Evolutionary conservation across 2,888 invertebrate species (phyloP).

Genomic region (Eristalis tenax): DNA sequence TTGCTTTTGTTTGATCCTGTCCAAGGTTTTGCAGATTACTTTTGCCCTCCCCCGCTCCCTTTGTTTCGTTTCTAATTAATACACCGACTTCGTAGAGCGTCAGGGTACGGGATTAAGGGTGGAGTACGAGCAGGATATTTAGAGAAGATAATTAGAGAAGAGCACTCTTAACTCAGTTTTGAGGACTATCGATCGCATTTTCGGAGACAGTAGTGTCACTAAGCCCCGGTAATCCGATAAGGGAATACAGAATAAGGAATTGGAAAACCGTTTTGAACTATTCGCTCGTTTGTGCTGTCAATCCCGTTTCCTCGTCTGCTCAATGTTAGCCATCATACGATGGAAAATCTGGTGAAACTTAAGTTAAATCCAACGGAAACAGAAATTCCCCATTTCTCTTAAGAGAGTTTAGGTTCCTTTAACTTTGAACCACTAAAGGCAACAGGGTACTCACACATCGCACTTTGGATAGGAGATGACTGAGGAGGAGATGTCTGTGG

Average conservation of each 20-base stretch:
- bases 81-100: slow-evolving; percentile 29
- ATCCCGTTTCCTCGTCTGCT: neutral
- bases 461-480: neutral
- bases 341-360: neutral
- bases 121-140: neutral
- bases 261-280: neutral
- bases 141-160: neutral
- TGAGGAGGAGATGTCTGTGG: neutral
- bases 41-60: neutral
- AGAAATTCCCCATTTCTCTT: neutral
- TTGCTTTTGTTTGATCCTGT: slow-evolving; percentile 49
- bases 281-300: neutral
- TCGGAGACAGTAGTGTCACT: neutral
- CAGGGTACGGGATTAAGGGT: slow-evolving; percentile 34
- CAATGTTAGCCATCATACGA: neutral
- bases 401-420: neutral
- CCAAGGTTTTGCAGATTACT: slow-evolving; percentile 38
- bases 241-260: neutral
- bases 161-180: neutral
- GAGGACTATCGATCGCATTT: neutral
- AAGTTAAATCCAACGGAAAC: slow-evolving; percentile 5
- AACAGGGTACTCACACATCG: neutral
- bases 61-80: slow-evolving; percentile 59
- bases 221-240: neutral
- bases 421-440: neutral